These are phyloP conservation scores for Phrynosoma blainvillii DNA, from an alignment of 2,113 vertebrate genomes.

Conservation along the genomic window DNA sequence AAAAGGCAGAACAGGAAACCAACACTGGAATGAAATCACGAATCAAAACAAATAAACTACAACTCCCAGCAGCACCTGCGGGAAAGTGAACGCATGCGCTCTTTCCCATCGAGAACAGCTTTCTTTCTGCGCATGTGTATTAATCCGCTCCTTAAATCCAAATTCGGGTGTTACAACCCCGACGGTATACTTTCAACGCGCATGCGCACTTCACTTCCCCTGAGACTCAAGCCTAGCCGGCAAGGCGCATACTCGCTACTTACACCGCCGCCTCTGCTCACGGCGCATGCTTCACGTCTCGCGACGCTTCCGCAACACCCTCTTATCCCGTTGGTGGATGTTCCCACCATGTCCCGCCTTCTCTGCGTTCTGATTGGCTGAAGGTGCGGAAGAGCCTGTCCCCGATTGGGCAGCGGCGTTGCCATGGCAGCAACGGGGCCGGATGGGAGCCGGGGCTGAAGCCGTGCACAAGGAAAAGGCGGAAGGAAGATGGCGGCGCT, in stretches of 20 bases:
- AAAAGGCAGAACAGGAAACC: not conserved
- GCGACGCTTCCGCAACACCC: not conserved
- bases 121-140: not conserved
- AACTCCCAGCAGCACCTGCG: not conserved
- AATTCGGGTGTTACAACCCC: no score
- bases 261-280: no score
- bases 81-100: accelerated
- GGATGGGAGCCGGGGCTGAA: not conserved
- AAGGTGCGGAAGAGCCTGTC: accelerated
- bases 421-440: conserved; percentile 14
- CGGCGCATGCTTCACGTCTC: no score
- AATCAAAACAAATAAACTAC: not conserved
- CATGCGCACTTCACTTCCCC: not conserved
- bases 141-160: no score
- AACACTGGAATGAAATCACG: not conserved
- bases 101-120: not conserved
- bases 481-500: conserved; percentile 72
- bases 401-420: not conserved
- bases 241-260: not conserved
- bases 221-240: not conserved
- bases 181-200: not conserved
- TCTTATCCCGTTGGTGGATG: not conserved
- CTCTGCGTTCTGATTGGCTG: not conserved
- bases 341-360: not conserved
- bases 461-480: not conserved